Evolutionary conservation across 2,888 invertebrate species (phyloP).

Genomic region (Ctenicera cuprea): DNA sequence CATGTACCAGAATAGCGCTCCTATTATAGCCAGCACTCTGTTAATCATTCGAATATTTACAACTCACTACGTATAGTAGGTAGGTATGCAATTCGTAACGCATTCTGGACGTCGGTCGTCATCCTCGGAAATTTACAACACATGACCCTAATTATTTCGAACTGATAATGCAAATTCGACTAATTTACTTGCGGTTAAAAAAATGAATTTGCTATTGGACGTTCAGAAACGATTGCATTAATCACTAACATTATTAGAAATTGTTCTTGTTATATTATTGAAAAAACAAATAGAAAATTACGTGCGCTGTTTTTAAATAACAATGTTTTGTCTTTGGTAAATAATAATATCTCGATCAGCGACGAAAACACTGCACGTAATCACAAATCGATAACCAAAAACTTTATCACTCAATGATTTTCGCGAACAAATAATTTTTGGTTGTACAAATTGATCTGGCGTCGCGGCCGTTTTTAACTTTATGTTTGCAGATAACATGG

Average conservation of each 20-base stretch:
- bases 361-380: background rate
- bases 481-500: background rate
- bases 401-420: background rate
- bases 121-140: background rate
- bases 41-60: conserved; percentile 32
- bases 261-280: too few species aligned
- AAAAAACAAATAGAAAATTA: too few species aligned
- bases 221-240: too few species aligned
- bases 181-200: too few species aligned
- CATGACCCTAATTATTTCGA: background rate
- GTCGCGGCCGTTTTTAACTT: conserved; percentile 20
- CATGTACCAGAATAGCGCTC: conserved; percentile 65
- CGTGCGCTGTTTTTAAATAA: too few species aligned
- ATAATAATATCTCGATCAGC: too few species aligned
- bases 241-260: too few species aligned
- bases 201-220: too few species aligned
- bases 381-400: background rate
- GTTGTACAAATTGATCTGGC: background rate
- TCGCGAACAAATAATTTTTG: background rate
- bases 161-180: too few species aligned
- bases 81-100: conserved; percentile 14
- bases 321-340: too few species aligned
- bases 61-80: conserved; percentile 7
- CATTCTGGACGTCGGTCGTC: background rate
- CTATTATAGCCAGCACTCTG: conserved; percentile 56